Evolutionary conservation across 2,113 vertebrate genomes (phyloP).

Genomic region (Ptilonorhynchus violaceus): DNA sequence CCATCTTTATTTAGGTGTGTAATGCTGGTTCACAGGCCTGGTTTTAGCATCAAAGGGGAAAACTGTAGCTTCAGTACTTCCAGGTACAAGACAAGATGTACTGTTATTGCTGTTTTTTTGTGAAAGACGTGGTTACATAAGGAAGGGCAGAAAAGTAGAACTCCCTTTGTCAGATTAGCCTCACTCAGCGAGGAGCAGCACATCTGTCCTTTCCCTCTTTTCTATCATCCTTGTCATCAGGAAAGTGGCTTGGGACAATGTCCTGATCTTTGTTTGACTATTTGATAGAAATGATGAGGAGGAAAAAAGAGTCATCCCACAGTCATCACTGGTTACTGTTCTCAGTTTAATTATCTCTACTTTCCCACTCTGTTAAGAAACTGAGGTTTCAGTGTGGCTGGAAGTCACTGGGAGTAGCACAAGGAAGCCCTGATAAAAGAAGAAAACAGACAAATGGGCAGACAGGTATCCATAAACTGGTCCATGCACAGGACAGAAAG

Average conservation of each 20-base stretch:
- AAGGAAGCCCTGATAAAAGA: neutral
- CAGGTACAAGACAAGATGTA: neutral
- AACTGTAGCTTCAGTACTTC: neutral
- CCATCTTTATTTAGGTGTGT: neutral
- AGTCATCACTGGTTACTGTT: neutral
- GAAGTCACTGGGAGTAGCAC: neutral
- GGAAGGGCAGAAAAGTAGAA: neutral
- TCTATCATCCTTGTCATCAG: too few relatives aligned
- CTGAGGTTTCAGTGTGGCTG: fast-evolving
- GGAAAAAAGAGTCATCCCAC: neutral
- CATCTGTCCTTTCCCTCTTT: neutral
- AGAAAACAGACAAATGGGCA: neutral
- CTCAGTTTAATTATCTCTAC: neutral
- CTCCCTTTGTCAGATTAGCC: neutral
- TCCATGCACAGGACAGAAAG: neutral
- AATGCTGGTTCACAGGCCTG: neutral
- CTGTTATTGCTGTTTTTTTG: neutral
- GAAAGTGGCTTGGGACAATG: neutral
- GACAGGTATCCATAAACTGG: fast-evolving
- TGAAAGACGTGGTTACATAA: neutral
- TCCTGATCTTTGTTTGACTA: neutral
- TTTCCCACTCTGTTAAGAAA: neutral
- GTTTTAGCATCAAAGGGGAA: neutral
- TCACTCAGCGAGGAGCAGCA: neutral
- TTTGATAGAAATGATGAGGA: too few relatives aligned